A percentile compares a stretch with the other conserved stretches of the same genome.
Evolutionary conservation across 23 tunicate genomes (phyloP).

Genomic region (Aplidium turbinatum): DNA sequence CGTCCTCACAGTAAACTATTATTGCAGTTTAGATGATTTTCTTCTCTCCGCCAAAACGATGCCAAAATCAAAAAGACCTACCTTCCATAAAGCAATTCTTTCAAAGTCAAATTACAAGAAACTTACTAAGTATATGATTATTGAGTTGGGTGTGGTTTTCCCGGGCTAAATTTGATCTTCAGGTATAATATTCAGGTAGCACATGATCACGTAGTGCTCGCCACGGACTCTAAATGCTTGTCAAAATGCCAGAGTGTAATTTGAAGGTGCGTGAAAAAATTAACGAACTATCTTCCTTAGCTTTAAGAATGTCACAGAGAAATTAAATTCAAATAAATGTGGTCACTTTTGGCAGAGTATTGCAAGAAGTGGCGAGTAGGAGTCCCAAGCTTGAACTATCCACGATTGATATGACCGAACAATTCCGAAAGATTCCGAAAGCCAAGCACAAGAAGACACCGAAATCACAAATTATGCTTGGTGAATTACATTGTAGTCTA

Average conservation of each 20-base stretch:
- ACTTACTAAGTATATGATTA: constrained; percentile 51
- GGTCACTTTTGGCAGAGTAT: not conserved
- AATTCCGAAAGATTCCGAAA: constrained; percentile 17
- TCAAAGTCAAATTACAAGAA: constrained; percentile 75
- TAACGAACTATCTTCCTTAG: too few species aligned
- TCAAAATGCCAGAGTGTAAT: too few species aligned
- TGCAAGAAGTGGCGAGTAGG: constrained; percentile 3
- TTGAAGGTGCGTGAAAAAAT: too few species aligned
- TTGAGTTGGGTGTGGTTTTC: not conserved
- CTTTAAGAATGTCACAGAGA: too few species aligned
- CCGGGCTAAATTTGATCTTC: too few species aligned
- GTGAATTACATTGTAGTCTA: constrained; percentile 32
- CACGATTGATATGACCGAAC: constrained; percentile 44
- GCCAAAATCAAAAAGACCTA: constrained; percentile 23
- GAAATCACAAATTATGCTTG: constrained; percentile 51
- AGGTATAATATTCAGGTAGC: too few species aligned
- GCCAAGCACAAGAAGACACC: constrained; percentile 50
- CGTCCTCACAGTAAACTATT: too few species aligned
- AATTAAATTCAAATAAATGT: too few species aligned
- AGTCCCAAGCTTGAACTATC: not conserved
- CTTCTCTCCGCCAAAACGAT: constrained; percentile 4
- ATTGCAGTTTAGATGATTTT: constrained; percentile 72
- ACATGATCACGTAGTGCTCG: too few species aligned
- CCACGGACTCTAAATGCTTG: too few species aligned
- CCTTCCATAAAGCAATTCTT: constrained; percentile 33